phyloP scores from a whole-genome alignment of 2,888 invertebrate species.

The Epirrhoe tristata region DNA sequence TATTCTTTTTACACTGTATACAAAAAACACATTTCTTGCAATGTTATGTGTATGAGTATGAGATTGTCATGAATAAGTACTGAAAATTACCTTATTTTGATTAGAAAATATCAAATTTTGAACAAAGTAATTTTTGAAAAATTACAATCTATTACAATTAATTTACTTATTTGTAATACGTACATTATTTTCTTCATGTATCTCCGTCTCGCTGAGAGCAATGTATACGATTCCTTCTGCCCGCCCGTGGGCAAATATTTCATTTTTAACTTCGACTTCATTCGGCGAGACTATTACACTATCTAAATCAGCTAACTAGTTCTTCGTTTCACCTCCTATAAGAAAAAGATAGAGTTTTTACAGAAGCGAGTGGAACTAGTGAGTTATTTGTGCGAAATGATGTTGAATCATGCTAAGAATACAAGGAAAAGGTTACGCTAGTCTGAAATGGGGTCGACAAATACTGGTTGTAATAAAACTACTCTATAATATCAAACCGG shows the following conservation, averaged over 20 bases:
- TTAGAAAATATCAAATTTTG: background rate
- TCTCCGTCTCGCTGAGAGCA: slow-evolving; percentile 86
- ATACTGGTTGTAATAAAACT: background rate
- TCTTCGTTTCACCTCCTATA: slow-evolving; percentile 57
- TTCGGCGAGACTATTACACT: slow-evolving; percentile 62
- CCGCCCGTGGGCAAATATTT: slow-evolving; percentile 86
- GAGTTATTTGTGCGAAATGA: slow-evolving; percentile 29
- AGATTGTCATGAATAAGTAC: too few species aligned
- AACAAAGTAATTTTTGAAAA: too few species aligned
- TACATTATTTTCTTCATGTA: slow-evolving; percentile 89
- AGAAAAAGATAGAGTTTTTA: slow-evolving; percentile 72
- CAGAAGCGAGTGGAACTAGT: slow-evolving; percentile 51
- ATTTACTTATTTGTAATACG: too few species aligned
- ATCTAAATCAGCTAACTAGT: slow-evolving; percentile 44
- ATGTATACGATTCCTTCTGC: slow-evolving; percentile 86
- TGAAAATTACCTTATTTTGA: background rate
- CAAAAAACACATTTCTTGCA: too few species aligned
- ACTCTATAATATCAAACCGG: background rate
- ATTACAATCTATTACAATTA: too few species aligned
- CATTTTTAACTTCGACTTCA: slow-evolving; percentile 85
- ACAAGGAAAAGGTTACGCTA: background rate
- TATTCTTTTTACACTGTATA: too few species aligned
- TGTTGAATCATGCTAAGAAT: slow-evolving; percentile 46
- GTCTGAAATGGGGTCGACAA: background rate
- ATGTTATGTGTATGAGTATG: too few species aligned